Base-by-base conservation (phyloP, 2,888 invertebrate genomes). In the Eupithecia insigniata region DNA sequence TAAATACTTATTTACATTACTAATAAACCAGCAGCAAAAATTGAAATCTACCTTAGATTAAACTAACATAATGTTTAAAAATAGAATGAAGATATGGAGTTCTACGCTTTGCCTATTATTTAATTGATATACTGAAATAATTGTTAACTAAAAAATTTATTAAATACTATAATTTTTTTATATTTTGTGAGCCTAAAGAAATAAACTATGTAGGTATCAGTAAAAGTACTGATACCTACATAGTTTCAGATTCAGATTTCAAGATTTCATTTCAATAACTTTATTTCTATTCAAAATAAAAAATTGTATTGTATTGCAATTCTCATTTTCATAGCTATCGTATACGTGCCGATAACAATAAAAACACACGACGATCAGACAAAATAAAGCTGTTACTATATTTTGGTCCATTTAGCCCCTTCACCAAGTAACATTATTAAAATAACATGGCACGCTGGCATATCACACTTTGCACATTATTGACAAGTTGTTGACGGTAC, bases 401-500 rank as follows among this genome's bases (percentile, higher is more conserved):
- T 60, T 14, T 18, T 60, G 28, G 60, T 28, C 30, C 28, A 60
- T n/a, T 32, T n/a, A 32, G 10, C 62, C 22, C 32, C 14, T 22
- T 64, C 14, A 64, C 26, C 26, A 16, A 34, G 22, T 36, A 39
- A 36, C 64, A 39, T 39, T 36, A 36, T 71, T 62, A 51, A 36
- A 71, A 71, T 60, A 66, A 61, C 28, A 14, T 46, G 46, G 61
- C 58, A 39, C 58, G 34, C 34, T 34, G 64, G 64, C 64, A 60
- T 26, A 70, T 46, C 14, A 62, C 39, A 43, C n/a, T 64, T 55
- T 32, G 30, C 62, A 60, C 61, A 43, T 51, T 69, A 70, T 71
- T 65, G 74, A 72, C 69, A 70, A 61, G 67, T 34, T 71, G 69
- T 66, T 74, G 70, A 70, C 75, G 66, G 39, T 46, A 46, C 60